These are phyloP conservation scores for Ormyrus labotus DNA, from an alignment of 2,888 invertebrate species.

Conservation along the genomic window DNA sequence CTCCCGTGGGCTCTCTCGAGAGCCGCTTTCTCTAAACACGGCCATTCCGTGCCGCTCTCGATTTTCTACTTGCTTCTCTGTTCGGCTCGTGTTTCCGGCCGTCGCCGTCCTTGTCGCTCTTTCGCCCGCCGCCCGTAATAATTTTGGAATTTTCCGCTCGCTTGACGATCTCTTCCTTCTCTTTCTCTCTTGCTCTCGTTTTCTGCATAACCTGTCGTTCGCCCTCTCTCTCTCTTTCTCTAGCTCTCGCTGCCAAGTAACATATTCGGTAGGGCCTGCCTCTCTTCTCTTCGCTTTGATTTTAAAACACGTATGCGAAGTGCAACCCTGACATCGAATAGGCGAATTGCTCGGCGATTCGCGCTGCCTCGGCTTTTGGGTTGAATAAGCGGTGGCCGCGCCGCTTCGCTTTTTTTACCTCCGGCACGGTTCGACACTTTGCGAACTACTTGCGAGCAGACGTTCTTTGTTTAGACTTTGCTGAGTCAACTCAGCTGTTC, in stretches of 20 bases:
- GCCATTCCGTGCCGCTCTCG: background rate
- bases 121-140: slow-evolving; percentile 21
- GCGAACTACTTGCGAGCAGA: background rate
- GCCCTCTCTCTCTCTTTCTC: slow-evolving; percentile 15
- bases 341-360: background rate
- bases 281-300: background rate
- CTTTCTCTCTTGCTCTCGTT: background rate
- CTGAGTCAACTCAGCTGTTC: slow-evolving; percentile 34
- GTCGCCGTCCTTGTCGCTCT: slow-evolving; percentile 20
- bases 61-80: background rate
- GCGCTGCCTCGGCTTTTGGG: background rate
- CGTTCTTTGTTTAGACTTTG: slow-evolving; percentile 41
- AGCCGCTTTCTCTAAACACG: slow-evolving; percentile 29
- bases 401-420: background rate
- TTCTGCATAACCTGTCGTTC: background rate
- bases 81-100: slow-evolving; percentile 2
- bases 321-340: background rate
- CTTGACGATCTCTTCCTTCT: too few relatives aligned
- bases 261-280: background rate
- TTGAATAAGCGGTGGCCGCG: background rate
- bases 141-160: slow-evolving; percentile 55
- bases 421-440: background rate
- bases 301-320: background rate
- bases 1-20: background rate
- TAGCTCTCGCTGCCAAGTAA: slow-evolving; percentile 15